phyloP scores from a whole-genome alignment of 2,797 vertebrate genomes.

The Eospalax fontanierii region DNA sequence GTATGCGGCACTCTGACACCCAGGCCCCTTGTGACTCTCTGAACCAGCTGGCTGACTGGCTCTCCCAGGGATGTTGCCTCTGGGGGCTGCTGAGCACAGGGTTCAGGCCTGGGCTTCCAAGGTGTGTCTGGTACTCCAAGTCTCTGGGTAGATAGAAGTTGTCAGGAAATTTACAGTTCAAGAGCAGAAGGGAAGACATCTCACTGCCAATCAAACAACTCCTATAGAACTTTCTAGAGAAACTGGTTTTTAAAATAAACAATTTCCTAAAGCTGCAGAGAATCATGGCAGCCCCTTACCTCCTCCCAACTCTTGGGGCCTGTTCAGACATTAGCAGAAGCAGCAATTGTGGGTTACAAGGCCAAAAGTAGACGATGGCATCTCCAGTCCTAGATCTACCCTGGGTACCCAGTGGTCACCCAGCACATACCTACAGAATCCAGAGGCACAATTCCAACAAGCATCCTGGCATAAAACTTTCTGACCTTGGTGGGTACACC shows the following conservation, averaged over 20 bases:
- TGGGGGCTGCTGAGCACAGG: background rate
- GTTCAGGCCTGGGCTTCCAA: background rate
- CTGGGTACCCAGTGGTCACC: background rate
- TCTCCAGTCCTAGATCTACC: background rate
- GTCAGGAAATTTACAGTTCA: background rate
- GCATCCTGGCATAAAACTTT: too few relatives aligned
- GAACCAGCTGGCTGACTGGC: background rate
- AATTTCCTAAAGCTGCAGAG: background rate
- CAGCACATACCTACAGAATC: background rate
- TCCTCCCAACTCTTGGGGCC: background rate
- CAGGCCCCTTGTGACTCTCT: background rate
- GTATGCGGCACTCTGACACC: too few relatives aligned
- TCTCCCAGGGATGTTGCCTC: background rate
- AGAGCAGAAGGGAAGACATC: background rate
- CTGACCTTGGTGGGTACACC: too few relatives aligned
- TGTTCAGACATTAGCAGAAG: background rate
- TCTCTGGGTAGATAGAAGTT: background rate
- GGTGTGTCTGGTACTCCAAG: background rate
- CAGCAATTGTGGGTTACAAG: background rate
- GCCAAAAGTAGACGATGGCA: background rate
- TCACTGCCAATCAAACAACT: background rate
- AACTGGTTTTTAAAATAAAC: background rate
- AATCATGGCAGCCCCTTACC: background rate
- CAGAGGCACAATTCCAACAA: too few relatives aligned
- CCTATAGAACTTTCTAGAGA: background rate